These are phyloP conservation scores for Stenodera caucasica DNA, from an alignment of 2,888 invertebrate genomes.

Conservation along the genomic window DNA sequence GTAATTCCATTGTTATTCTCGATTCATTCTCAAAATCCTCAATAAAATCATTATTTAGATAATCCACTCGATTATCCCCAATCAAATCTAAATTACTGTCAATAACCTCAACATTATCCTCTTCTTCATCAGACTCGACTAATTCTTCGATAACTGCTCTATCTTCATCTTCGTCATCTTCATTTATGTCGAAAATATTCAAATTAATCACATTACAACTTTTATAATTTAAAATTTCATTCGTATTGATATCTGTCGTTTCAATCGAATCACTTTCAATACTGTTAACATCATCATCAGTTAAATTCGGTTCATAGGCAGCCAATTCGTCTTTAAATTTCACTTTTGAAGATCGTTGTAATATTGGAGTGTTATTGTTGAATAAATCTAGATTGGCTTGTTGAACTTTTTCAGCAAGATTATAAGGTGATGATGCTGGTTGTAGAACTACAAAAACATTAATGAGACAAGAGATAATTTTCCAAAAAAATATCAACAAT, in stretches of 20 bases:
- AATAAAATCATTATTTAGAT: no score
- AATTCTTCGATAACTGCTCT: constrained; percentile 34
- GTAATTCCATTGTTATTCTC: no score
- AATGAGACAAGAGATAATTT: neutral
- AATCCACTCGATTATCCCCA: no score
- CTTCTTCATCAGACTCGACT: constrained; percentile 33
- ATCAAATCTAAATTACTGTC: no score
- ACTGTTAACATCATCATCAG: constrained; percentile 53
- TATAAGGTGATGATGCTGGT: constrained; percentile 59
- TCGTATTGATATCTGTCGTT: constrained; percentile 31
- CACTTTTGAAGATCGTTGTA: constrained; percentile 51
- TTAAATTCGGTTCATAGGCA: constrained; percentile 57
- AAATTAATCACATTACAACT: constrained; percentile 26
- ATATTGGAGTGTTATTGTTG: constrained; percentile 37
- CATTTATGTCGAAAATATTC: constrained; percentile 38
- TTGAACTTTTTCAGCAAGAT: constrained; percentile 60
- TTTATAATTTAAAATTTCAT: constrained; percentile 32
- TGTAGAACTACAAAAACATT: constrained; percentile 50
- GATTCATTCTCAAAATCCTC: no score
- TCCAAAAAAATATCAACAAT: neutral
- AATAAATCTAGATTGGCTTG: constrained; percentile 59
- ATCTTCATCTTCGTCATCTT: constrained; percentile 42
- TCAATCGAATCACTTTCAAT: constrained; percentile 51
- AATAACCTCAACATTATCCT: constrained; percentile 14
- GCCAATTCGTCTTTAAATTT: constrained; percentile 58